Conservation (phyloP, 2,113 vertebrate genomes). For the Semnornis frantzii region DNA sequence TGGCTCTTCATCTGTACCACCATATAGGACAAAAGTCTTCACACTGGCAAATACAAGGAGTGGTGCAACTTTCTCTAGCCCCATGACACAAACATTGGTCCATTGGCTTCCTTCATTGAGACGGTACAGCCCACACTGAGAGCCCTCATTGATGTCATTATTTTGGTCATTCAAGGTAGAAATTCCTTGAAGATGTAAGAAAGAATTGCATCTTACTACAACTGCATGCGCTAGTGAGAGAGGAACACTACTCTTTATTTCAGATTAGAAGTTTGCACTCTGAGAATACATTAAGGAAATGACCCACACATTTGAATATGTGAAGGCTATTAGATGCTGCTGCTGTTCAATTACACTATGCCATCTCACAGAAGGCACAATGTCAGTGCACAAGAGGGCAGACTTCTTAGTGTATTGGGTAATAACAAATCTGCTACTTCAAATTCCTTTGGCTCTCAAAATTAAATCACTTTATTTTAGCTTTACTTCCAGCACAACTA, state of each 20-base stretch:
- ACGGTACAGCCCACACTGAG: not conserved
- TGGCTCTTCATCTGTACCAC: not conserved
- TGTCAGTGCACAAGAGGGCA: not conserved
- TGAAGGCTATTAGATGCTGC: not conserved
- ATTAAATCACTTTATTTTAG: not conserved
- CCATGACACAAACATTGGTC: not conserved
- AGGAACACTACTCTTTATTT: not conserved
- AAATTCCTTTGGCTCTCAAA: not conserved
- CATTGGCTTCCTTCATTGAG: not conserved
- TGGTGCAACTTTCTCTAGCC: not conserved
- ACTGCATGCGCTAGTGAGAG: not conserved
- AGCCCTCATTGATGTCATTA: not conserved
- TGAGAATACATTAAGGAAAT: not conserved
- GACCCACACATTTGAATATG: accelerated
- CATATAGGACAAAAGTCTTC: not conserved
- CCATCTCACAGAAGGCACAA: not conserved
- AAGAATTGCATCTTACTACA: not conserved
- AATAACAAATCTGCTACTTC: not conserved
- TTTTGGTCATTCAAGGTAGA: not conserved
- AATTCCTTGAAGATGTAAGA: not conserved
- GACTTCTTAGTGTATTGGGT: not conserved
- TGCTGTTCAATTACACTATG: not conserved
- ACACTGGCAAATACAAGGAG: not conserved
- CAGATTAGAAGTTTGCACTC: not conserved
- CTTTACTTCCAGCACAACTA: not conserved